Base-by-base conservation (phyloP, 2,113 vertebrate genomes). In the Semnornis frantzii region DNA sequence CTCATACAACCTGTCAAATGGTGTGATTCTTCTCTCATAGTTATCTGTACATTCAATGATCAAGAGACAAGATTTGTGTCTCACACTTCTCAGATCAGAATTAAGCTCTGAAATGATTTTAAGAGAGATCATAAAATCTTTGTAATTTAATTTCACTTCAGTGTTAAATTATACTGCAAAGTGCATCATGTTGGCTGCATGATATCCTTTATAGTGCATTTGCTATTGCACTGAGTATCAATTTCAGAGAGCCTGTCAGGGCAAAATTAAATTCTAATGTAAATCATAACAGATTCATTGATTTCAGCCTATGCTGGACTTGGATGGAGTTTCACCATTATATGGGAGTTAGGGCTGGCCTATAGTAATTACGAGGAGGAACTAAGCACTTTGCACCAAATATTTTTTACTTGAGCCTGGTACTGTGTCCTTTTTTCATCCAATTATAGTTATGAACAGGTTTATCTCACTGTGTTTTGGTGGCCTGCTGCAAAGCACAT, bases 71-170 rank as follows among this genome's bases (percentile, higher is more conserved):
- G 77, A 92, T 75, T 85, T 84, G 82, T 88, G 48, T 54, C 76
- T 81, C 90, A 78, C 76, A 81, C 27, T 71, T 71, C 60, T 90
- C 54, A 81, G 55, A 94, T 78, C 54, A 91, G 44, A 94, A 94
- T 84, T 82, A 90, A 95, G 34, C 55, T 93, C 73, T 95, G 83
- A 84, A 95, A 93, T 90, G 74, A 93, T 93, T 95, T 91, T 94
- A 91, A 89, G 64, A 84, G 68, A 68, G 73, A 75, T 12, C 39
- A 55, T 92, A 94, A 95, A 94, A 77, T 86, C 85, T 88, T 88
- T 75, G 73, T 75, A 88, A 94, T 94, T 94, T 95, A 92, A 94
- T 92, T 92, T 90, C 92, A 96, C 82, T 79, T 95, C 86, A 88
- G 66, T 75, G 73, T 86, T 94, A 95, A 92, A 90, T 77, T 82